Evolutionary conservation across 2,797 vertebrate species (phyloP), one percentile per base, ranked within the genome.

Genomic region (Xiphophorus birchmanni): DNA sequence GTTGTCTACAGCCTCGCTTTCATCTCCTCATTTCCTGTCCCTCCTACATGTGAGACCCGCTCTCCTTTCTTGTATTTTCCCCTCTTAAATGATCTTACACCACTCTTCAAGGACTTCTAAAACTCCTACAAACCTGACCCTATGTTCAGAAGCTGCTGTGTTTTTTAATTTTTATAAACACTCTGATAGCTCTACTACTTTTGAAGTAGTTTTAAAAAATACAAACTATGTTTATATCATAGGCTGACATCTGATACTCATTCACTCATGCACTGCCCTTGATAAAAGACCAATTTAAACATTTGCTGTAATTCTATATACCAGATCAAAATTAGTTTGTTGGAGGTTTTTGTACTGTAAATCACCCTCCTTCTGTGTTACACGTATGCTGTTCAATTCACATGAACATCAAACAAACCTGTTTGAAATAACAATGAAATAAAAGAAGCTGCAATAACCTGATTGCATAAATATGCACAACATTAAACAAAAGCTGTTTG

Each of bases 1-100:
- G 35, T 47, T 15, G 73, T 83, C 85, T 86, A 67, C 75, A 73
- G 80, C 78, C 48, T 80, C 9, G 3, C 85, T 93, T 91, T 91
- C 67, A 91, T 89, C 89, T 87, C 58, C 76, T 79, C 83, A 82
- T 82, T 87, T 87, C 86, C 88, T 90, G 75, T 58, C 63, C 74
- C 72, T 42, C 44, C 54, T 74, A 2, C 80, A 52, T 80, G 73
- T 82, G 76, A 89, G 73, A 77, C 79, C 77, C 75, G 79, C 79
- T 69, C 60, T 54, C 58, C 77, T 88, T 82, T 87, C 52, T 83
- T 7, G 13, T 60, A 21, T 50, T 76, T 50, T 10, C 50, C 50
- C 8, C 50, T 8, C 50, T 54, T 10, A 26, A 54, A 54, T 21
- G 21, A 54, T 54, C 50, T 54, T 26, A 54, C 21, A 54, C 50